These are phyloP conservation scores for Prochilodus magdalenae DNA, from an alignment of 2,113 vertebrate species.

Conservation along the genomic window DNA sequence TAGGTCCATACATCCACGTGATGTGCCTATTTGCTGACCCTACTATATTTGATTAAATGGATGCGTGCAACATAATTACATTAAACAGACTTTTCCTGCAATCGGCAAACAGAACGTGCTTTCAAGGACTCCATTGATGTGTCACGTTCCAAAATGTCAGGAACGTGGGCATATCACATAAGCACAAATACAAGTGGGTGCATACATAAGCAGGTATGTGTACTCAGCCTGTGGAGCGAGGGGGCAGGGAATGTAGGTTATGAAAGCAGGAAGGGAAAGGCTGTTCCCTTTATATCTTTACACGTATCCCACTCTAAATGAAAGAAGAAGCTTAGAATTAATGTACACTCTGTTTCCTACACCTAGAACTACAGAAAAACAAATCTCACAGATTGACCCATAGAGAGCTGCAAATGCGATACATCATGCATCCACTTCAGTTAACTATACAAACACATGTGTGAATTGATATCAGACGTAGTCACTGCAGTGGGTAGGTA, in stretches of 20 bases:
- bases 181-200: slow-evolving; percentile 14
- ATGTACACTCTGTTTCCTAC: not conserved
- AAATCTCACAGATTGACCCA: not conserved
- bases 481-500: slow-evolving; percentile 10
- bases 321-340: not conserved
- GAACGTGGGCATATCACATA: not conserved
- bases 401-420: not conserved
- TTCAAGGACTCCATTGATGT: slow-evolving; percentile 36
- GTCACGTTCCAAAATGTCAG: slow-evolving; percentile 18
- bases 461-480: slow-evolving; percentile 42
- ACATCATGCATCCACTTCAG: slow-evolving; percentile 3
- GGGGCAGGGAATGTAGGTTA: slow-evolving; percentile 37
- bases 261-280: slow-evolving; percentile 10
- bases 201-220: slow-evolving; percentile 19
- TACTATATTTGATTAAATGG: too few species aligned
- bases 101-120: slow-evolving; percentile 22
- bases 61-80: not conserved
- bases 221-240: not conserved
- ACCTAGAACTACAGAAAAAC: not conserved
- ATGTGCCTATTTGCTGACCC: too few species aligned
- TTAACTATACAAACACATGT: slow-evolving; percentile 3
- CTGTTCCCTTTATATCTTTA: slow-evolving; percentile 11
- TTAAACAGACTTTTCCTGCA: not conserved
- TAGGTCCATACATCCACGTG: too few species aligned
- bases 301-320: slow-evolving; percentile 7